Conservation (phyloP, 2,797 vertebrate species). For the Myotis findleyi region DNA sequence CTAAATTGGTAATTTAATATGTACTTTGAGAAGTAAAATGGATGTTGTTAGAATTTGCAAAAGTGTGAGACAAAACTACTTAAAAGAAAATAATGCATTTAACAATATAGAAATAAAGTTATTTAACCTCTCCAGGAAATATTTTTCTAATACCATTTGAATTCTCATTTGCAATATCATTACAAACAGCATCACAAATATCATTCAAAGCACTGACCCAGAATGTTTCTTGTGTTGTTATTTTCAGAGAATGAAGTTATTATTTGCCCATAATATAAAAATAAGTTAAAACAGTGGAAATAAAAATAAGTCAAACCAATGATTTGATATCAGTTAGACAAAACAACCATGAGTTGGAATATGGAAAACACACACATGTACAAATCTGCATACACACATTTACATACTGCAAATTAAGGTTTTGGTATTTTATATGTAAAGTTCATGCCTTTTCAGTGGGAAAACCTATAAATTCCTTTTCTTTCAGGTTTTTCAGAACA, state of each 20-base stretch:
- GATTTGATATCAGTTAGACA: neutral
- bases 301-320: neutral
- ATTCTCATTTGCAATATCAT: neutral
- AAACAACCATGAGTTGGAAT: neutral
- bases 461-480: neutral
- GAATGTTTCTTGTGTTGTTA: neutral
- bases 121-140: neutral
- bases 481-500: neutral
- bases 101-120: neutral
- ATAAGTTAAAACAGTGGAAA: neutral
- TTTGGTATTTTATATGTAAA: neutral
- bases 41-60: neutral
- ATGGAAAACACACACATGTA: neutral
- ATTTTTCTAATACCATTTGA: neutral
- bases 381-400: neutral
- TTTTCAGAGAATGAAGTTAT: constrained; percentile 18
- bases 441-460: neutral
- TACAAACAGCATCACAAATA: neutral
- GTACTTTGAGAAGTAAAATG: neutral
- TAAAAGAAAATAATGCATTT: neutral
- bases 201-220: neutral
- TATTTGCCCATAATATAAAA: neutral
- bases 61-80: neutral
- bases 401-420: neutral
- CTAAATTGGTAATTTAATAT: neutral